phyloP scores from a whole-genome alignment of 2,888 invertebrate species.

The Poecilobothrus nobilitatus region DNA sequence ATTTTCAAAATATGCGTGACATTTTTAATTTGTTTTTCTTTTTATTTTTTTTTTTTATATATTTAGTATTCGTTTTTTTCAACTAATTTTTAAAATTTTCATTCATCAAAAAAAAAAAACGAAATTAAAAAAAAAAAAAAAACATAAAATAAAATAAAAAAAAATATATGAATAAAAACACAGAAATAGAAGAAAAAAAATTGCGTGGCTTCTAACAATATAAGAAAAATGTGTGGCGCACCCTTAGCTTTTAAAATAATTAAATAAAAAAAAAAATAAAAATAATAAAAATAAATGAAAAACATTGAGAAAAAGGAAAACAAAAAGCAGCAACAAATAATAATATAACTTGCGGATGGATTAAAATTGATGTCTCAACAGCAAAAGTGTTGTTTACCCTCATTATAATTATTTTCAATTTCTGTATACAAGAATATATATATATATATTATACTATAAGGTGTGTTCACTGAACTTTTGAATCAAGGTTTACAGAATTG shows the following conservation, averaged over 20 bases:
- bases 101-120: background rate
- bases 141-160: background rate
- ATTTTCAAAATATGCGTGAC: background rate
- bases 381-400: background rate
- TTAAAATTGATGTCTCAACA: background rate
- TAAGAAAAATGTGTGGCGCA: background rate
- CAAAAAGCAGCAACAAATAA: background rate
- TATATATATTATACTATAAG: background rate
- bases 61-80: background rate
- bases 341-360: background rate
- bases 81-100: background rate
- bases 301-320: background rate
- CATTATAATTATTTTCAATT: background rate
- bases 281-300: background rate
- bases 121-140: background rate
- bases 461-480: background rate
- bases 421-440: too few species aligned
- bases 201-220: slow-evolving; percentile 1
- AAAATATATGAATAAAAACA: background rate
- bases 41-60: too few species aligned
- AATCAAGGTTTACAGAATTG: too few species aligned
- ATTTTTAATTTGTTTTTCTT: background rate
- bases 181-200: background rate
- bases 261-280: background rate
- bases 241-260: slow-evolving; percentile 4